Evolutionary conservation across 2,113 vertebrate genomes (phyloP), one percentile per base, ranked within the genome.

Genomic region (Riparia riparia): DNA sequence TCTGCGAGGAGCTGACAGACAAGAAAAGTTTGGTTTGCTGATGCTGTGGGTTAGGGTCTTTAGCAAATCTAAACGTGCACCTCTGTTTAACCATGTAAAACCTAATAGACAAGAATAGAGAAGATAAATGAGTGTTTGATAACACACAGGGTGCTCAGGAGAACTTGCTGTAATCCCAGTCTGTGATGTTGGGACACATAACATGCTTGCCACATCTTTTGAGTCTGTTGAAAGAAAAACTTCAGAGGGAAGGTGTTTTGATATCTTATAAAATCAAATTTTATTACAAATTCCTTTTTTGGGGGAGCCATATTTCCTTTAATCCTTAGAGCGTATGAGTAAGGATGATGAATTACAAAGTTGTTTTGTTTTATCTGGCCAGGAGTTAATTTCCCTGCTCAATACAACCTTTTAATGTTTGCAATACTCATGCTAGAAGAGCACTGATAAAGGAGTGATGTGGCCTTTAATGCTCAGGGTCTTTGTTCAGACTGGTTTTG

Each of bases 401-500:
- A 34, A 0, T 57, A n/a, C 28, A 72, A 45, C 11, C 41, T 82
- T 90, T 53, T 85, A 39, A 72, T 60, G 53, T 89, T 64, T 80
- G 66, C 61, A 90, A 2, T 69, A 19, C 44, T 82, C 26, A 10
- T 12, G 29, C n/a, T 64, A 31, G 73, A 84, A 28, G 56, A 71
- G 17, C 45, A 82, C 0, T 39, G 78, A 20, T 71, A 56, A 78
- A 91, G 82, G 31, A 71, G 54, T 68, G 87, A 84, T 56, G 61
- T 49, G 44, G 73, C 44, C 69, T 96, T 91, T 71, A 71, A 66
- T 5, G 13, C 72, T 53, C 65, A 18, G 16, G 42, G 47, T 54
- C 78, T 86, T 84, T 90, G 66, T 82, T 89, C 77, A 85, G 65
- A 7, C 82, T 82, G 61, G 44, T 87, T 91, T 93, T 83, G 64